phyloP scores from a whole-genome alignment of 2,888 invertebrate species.

The Tromatobia lineatoria region DNA sequence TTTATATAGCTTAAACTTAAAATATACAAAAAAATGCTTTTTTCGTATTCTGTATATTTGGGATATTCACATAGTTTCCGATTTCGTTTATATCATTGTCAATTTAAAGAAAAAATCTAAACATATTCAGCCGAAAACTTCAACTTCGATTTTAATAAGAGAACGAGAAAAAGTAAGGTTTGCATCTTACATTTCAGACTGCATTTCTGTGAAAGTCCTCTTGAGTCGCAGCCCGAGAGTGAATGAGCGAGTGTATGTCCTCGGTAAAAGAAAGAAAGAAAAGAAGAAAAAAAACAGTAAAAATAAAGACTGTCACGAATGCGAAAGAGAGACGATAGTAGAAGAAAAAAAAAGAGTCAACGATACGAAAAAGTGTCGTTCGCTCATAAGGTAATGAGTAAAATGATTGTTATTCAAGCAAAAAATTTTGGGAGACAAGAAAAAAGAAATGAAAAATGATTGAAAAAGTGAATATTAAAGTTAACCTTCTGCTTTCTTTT shows the following conservation, averaged over 20 bases:
- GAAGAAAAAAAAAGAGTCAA: conserved; percentile 26
- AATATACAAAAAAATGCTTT: no score
- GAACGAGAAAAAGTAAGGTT: conserved; percentile 11
- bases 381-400: conserved; percentile 13
- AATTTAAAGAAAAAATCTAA: no score
- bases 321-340: conserved; percentile 1
- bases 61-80: not conserved
- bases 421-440: conserved; percentile 27
- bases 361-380: conserved; percentile 30
- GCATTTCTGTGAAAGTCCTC: not conserved
- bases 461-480: conserved; percentile 48
- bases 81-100: not conserved
- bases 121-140: not conserved
- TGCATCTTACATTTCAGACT: conserved; percentile 5
- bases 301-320: not conserved
- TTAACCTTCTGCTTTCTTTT: conserved; percentile 78
- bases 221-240: conserved; percentile 41
- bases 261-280: not conserved
- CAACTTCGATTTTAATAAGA: not conserved
- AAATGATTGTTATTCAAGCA: conserved; percentile 11
- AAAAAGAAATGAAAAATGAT: conserved; percentile 16
- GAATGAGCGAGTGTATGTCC: conserved; percentile 58
- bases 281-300: not conserved
- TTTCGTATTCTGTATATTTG: not conserved
- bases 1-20: no score